These are phyloP conservation scores for Lepidostoma basale DNA, from an alignment of 1,140 invertebrate genomes.

Conservation along the genomic window DNA sequence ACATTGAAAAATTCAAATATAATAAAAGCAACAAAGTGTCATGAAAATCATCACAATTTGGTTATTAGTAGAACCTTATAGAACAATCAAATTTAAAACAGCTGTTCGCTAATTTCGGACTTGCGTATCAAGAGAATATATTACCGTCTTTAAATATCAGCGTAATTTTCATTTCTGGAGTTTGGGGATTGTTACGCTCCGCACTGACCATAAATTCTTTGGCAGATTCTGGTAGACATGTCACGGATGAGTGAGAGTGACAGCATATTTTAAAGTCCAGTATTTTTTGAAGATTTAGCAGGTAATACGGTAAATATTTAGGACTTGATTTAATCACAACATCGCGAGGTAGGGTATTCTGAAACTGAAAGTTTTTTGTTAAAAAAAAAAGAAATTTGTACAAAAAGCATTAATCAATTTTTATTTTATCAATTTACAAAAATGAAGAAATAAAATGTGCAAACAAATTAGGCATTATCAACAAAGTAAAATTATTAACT, in stretches of 20 bases:
- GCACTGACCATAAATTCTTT: constrained; percentile 48
- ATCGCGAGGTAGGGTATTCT: constrained; percentile 62
- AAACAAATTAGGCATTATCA: too few relatives aligned
- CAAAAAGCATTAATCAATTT: background rate
- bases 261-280: constrained; percentile 60
- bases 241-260: constrained; percentile 71
- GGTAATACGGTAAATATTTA: constrained; percentile 68
- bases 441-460: too few relatives aligned
- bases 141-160: constrained; percentile 81
- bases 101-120: too few relatives aligned
- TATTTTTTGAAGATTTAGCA: constrained; percentile 65
- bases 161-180: constrained; percentile 62
- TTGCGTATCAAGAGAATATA: background rate
- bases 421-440: too few relatives aligned
- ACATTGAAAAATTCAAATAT: background rate
- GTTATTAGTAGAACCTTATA: background rate
- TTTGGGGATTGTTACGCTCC: constrained; percentile 46
- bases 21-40: background rate
- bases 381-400: background rate
- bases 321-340: constrained; percentile 74
- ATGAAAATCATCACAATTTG: background rate
- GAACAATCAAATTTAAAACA: too few relatives aligned
- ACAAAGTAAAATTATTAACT: too few relatives aligned
- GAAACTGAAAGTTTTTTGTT: constrained; percentile 40
- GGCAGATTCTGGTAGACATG: constrained; percentile 52